Percentiles rank a stretch among this genome's conserved stretches.
Evolutionary conservation across 2,113 vertebrate species (phyloP).

Genomic region (Ornithorhynchus anatinus): DNA sequence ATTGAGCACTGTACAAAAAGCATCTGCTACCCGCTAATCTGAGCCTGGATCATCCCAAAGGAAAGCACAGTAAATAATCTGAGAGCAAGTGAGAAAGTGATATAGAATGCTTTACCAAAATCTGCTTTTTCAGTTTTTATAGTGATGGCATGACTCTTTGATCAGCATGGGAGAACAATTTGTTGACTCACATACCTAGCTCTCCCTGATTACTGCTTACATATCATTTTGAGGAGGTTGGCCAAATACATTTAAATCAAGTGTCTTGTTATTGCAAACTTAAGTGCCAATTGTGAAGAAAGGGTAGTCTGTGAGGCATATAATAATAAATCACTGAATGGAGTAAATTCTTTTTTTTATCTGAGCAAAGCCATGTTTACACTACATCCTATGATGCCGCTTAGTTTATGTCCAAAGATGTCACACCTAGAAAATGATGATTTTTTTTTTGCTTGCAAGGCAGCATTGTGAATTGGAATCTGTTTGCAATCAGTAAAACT

Average conservation of each 20-base stretch:
- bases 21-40: conserved; percentile 44
- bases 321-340: conserved; percentile 42
- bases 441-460: conserved; percentile 32
- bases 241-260: conserved; percentile 59
- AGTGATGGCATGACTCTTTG: conserved; percentile 47
- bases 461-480: conserved; percentile 36
- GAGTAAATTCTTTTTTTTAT: conserved; percentile 53
- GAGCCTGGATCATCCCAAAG: conserved; percentile 48
- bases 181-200: conserved; percentile 27
- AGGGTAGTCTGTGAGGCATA: conserved; percentile 34
- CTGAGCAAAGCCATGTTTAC: conserved; percentile 44
- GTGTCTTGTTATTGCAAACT: conserved; percentile 41
- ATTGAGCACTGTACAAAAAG: conserved; percentile 46
- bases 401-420: neutral
- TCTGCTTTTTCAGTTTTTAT: conserved; percentile 41
- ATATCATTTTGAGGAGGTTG: conserved; percentile 37
- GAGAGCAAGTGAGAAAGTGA: conserved; percentile 23
- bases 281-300: conserved; percentile 41
- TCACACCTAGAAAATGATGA: conserved; percentile 13
- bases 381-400: conserved; percentile 12
- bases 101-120: conserved; percentile 33
- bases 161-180: conserved; percentile 57
- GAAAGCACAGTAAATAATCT: conserved; percentile 56
- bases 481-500: conserved; percentile 34
- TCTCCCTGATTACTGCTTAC: conserved; percentile 55